Evolutionary conservation across 2,113 vertebrate species (phyloP).

Genomic region (Xiphophorus couchianus): DNA sequence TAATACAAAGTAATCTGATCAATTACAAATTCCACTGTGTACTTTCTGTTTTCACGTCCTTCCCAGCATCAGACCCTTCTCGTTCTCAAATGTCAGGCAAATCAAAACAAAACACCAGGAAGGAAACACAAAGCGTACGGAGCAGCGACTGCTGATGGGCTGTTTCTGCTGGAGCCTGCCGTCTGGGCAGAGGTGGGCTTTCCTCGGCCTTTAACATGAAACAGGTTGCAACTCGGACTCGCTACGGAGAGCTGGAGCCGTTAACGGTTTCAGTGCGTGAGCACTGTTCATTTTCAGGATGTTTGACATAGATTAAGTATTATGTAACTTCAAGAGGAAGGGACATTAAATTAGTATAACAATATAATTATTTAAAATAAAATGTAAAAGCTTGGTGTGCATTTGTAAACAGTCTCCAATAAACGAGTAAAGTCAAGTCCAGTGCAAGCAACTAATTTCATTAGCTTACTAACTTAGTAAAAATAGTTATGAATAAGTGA

Average conservation of each 20-base stretch:
- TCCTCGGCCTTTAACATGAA: slow-evolving; percentile 60
- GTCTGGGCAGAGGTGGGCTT: slow-evolving; percentile 63
- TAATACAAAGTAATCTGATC: slow-evolving; percentile 81
- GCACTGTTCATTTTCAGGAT: no score
- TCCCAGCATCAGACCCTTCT: slow-evolving; percentile 66
- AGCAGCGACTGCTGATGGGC: slow-evolving; percentile 75
- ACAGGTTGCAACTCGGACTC: slow-evolving; percentile 55
- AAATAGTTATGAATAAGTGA: no score
- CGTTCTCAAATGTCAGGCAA: slow-evolving; percentile 79
- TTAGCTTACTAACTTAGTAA: no score
- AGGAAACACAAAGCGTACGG: slow-evolving; percentile 67
- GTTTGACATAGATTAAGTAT: no score
- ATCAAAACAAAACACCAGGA: slow-evolving; percentile 76
- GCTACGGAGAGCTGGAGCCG: slow-evolving; percentile 42
- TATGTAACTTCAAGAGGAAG: no score
- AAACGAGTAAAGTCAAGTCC: no score
- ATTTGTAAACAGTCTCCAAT: no score
- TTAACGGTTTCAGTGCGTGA: slow-evolving; percentile 18
- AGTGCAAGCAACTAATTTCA: no score
- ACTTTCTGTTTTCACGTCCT: slow-evolving; percentile 69
- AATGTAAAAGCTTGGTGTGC: no score
- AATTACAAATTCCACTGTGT: slow-evolving; percentile 72
- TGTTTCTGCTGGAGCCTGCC: slow-evolving; percentile 66
- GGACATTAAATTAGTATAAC: no score
- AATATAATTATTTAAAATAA: no score